Evolutionary conservation across 1,140 invertebrate species (phyloP).

Genomic region (Bilobella aurantiaca): DNA sequence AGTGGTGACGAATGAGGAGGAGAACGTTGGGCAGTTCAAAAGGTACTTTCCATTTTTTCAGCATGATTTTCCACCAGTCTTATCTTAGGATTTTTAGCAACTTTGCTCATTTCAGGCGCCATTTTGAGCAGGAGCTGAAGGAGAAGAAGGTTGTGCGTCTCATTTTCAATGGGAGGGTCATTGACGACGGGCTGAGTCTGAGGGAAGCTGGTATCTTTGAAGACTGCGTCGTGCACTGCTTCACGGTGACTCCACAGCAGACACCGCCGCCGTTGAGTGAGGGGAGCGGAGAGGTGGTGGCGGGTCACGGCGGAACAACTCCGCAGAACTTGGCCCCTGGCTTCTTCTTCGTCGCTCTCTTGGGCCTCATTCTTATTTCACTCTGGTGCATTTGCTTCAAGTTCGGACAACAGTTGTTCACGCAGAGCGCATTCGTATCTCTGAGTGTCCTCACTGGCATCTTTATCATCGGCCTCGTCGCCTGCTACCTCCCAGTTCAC

Average conservation of each 20-base stretch:
- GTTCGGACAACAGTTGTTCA: constrained; percentile 33
- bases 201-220: constrained; percentile 66
- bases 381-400: constrained; percentile 34
- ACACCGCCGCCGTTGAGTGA: too few relatives aligned
- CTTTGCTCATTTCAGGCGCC: constrained; percentile 50
- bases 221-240: constrained; percentile 77
- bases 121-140: constrained; percentile 67
- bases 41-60: constrained; percentile 47
- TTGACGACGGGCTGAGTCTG: constrained; percentile 63
- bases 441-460: constrained; percentile 28
- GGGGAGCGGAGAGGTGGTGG: background rate
- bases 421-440: constrained; percentile 31
- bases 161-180: constrained; percentile 76
- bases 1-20: constrained; percentile 62
- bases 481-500: constrained; percentile 30
- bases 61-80: constrained; percentile 1
- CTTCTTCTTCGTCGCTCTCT: constrained; percentile 31
- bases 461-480: constrained; percentile 30
- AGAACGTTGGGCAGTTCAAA: constrained; percentile 75
- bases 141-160: constrained; percentile 66
- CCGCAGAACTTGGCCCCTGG: constrained; percentile 24
- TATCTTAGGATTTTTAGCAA: background rate
- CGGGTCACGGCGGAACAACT: background rate
- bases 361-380: constrained; percentile 32
- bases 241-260: constrained; percentile 45